These are phyloP conservation scores for Pelusios castaneus DNA, from an alignment of 2,113 vertebrate species.

Conservation along the genomic window DNA sequence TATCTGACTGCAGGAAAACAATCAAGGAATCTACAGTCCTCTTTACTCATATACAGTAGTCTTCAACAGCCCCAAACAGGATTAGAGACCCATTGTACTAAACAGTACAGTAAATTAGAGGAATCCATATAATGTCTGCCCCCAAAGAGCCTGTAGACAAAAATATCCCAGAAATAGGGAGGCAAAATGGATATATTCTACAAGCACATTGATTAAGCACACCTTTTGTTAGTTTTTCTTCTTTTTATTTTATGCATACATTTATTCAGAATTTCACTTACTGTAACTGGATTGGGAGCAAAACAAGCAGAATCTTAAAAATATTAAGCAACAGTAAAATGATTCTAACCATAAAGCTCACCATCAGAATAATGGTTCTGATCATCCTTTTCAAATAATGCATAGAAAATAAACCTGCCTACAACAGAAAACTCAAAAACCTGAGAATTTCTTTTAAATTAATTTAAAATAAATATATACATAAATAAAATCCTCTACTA, in stretches of 20 bases:
- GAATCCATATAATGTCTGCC: neutral
- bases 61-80: neutral
- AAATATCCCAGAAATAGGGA: neutral
- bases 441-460: neutral
- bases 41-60: too few species aligned
- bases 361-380: neutral
- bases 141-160: neutral
- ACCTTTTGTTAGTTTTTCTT: neutral
- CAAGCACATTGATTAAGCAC: neutral
- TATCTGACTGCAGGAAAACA: neutral
- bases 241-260: neutral
- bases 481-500: neutral
- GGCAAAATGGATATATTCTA: neutral
- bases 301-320: neutral
- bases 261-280: neutral
- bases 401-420: neutral
- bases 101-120: neutral
- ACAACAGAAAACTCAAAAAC: neutral
- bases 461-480: neutral
- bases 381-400: constrained; percentile 4
- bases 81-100: neutral
- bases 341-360: neutral
- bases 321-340: constrained; percentile 2
- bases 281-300: neutral
- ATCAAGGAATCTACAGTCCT: neutral